phyloP scores from a whole-genome alignment of 2,113 vertebrate species.

The Symphodus melops region DNA sequence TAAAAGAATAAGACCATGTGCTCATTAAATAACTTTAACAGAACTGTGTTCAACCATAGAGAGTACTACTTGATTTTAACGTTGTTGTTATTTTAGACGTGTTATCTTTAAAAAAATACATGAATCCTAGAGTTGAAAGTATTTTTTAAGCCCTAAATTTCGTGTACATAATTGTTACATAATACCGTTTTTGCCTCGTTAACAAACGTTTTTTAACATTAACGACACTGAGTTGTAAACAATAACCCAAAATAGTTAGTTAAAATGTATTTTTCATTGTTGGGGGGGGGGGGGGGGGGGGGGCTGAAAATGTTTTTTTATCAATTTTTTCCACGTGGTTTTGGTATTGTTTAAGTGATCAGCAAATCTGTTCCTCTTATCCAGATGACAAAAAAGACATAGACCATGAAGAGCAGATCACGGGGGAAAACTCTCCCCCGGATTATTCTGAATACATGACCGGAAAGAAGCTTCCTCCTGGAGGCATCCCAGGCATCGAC shows the following conservation, averaged over 20 bases:
- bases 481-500: constrained; percentile 97
- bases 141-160: too few relatives aligned
- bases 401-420: constrained; percentile 97
- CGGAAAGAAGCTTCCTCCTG: constrained; percentile 97
- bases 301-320: neutral
- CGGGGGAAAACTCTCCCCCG: constrained; percentile 96
- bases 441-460: constrained; percentile 99
- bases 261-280: too few relatives aligned
- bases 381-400: constrained; percentile 99
- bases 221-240: too few relatives aligned
- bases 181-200: too few relatives aligned
- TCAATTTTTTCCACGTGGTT: neutral
- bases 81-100: too few relatives aligned
- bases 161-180: too few relatives aligned
- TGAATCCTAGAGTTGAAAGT: too few relatives aligned
- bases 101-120: too few relatives aligned
- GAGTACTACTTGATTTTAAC: neutral
- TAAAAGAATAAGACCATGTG: neutral
- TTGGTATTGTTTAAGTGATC: neutral
- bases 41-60: neutral
- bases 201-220: too few relatives aligned
- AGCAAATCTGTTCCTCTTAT: constrained; percentile 13
- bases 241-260: too few relatives aligned
- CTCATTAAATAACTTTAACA: neutral
- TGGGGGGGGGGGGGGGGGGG: too few relatives aligned